Base-by-base conservation (phyloP, 1,140 invertebrate species). In the Piezodorus guildinii region DNA sequence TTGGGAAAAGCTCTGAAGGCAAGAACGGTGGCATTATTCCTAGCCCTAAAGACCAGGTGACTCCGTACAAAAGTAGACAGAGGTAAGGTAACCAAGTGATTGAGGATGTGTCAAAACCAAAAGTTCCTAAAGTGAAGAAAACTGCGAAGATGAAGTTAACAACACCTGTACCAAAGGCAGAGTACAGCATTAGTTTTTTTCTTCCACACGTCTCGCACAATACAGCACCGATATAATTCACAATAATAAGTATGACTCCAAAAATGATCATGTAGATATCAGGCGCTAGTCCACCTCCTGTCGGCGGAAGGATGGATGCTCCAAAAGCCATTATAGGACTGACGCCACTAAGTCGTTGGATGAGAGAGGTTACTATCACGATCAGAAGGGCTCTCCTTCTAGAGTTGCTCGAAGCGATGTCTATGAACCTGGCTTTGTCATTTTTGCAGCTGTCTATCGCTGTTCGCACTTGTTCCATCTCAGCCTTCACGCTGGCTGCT, bases 121-220 rank as follows among this genome's bases (percentile, higher is more conserved):
- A 59, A 15, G 45, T 5, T 16, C 65, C 49, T 30, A 70, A 60
- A 49, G 68, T 69, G 63, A 68, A 72, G 63, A 66, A 73, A 1
- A 69, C 23, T 0, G 71, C 71, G 16, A 69, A 45, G 12, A 63
- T 34, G 21, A 45, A 43, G 3, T 56, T 44, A 61, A 62, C 17
- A 27, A 69, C 0, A 62, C 25, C 45, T 34, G 63, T 68, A 68
- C 71, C 16, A n/a, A 66, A 17, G 17, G 51, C 46, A 15, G 79
- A 80, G 1, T 80, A 65, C 3, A 81, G 69, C 0, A 85, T 72
- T 9, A 85, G 72, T 44, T 78, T 74, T 62, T 79, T 77, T 62
- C 82, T 69, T 15, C 77, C 78, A 0, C 72, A 63, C 44, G 70
- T 71, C 63, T 80, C 78, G 19, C 79, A 76, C 2, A 81, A 58